phyloP scores from a whole-genome alignment of 2,113 vertebrate species.

The Hystrix cristata region DNA sequence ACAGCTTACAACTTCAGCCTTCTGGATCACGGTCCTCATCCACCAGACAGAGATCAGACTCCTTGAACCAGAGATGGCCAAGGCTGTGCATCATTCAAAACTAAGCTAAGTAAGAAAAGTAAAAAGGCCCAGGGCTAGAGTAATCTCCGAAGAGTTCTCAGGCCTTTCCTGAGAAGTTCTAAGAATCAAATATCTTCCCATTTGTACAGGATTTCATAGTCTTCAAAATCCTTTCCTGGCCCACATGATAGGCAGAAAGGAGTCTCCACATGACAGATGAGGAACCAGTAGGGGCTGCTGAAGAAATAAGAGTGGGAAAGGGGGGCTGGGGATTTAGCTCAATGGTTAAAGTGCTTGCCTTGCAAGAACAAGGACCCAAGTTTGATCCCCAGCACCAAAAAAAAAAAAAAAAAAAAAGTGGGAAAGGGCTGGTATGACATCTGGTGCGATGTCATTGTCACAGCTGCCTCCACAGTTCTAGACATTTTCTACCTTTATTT shows the following conservation, averaged over 20 bases:
- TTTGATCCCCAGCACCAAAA: too few relatives aligned
- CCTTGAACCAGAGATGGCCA: neutral
- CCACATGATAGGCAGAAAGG: neutral
- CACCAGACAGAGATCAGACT: neutral
- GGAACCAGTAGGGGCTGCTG: neutral
- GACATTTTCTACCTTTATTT: neutral
- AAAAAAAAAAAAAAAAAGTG: too few relatives aligned
- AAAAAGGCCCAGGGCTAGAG: neutral
- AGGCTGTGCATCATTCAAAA: neutral
- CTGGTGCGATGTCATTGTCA: neutral
- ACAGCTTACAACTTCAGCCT: neutral
- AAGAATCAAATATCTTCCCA: neutral
- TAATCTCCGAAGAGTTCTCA: neutral
- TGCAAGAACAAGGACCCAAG: too few relatives aligned
- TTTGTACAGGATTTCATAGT: neutral
- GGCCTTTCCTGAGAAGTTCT: neutral
- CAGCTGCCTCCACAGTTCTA: neutral
- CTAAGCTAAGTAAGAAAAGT: neutral
- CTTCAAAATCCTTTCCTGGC: neutral
- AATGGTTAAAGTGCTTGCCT: too few relatives aligned
- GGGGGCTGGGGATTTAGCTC: too few relatives aligned
- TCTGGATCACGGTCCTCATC: neutral
- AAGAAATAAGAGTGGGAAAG: neutral
- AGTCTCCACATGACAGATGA: neutral
- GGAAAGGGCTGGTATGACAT: neutral